These are phyloP conservation scores for Siniperca chuatsi DNA, from an alignment of 2,113 vertebrate genomes.

Conservation along the genomic window DNA sequence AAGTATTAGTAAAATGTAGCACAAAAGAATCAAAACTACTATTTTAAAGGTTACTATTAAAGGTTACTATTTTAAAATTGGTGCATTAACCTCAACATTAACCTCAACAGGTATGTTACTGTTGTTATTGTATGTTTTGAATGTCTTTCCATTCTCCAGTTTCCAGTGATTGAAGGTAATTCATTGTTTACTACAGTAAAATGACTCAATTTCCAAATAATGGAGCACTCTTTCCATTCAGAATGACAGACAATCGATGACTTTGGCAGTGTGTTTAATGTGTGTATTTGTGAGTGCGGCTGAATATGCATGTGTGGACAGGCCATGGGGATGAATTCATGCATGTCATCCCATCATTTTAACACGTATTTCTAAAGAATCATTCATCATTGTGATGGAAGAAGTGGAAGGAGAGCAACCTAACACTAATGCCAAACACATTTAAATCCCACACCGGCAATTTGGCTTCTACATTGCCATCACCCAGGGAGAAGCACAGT, in stretches of 20 bases:
- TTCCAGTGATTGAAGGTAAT: slow-evolving; percentile 26
- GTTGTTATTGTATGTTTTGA: neutral
- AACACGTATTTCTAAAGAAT: slow-evolving; percentile 21
- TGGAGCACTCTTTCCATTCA: neutral
- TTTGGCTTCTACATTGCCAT: slow-evolving; percentile 11
- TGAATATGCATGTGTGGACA: slow-evolving; percentile 12
- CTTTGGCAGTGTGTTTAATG: neutral
- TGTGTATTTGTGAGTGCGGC: neutral
- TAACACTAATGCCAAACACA: slow-evolving; percentile 28
- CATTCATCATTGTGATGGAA: slow-evolving; percentile 13
- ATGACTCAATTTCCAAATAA: slow-evolving; percentile 24
- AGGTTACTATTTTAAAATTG: neutral
- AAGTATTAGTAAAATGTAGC: neutral
- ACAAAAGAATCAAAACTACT: too few relatives aligned
- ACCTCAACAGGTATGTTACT: neutral
- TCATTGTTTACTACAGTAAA: slow-evolving; percentile 18
- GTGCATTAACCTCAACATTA: too few relatives aligned
- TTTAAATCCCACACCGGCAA: neutral
- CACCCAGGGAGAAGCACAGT: neutral
- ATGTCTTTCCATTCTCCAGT: slow-evolving; percentile 31
- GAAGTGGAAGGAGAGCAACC: neutral
- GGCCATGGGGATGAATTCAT: neutral
- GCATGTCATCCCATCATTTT: slow-evolving; percentile 25
- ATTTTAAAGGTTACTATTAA: neutral
- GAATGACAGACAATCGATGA: slow-evolving; percentile 3